Evolutionary conservation across 2,797 vertebrate species (phyloP).

Genomic region (Acanthurus tractus): DNA sequence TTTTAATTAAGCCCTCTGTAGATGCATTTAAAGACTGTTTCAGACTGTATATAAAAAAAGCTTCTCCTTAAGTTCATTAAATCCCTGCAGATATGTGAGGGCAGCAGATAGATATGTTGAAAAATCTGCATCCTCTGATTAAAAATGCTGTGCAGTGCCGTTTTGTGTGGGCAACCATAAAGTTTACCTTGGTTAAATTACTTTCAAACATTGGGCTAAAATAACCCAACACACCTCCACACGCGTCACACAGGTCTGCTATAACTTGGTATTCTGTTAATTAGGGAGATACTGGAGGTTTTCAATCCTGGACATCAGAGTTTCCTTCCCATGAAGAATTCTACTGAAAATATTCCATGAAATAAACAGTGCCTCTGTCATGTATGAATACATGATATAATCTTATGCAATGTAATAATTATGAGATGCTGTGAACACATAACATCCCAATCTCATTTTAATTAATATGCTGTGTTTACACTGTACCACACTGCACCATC

Average conservation of each 20-base stretch:
- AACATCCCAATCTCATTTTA: no score
- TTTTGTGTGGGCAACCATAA: not conserved
- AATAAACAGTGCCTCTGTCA: no score
- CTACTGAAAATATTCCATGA: no score
- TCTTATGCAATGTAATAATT: no score
- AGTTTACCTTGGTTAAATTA: slow-evolving; percentile 9
- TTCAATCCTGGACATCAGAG: not conserved
- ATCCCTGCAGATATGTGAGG: slow-evolving; percentile 1
- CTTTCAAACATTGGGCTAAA: not conserved
- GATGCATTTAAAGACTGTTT: not conserved
- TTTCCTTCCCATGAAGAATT: no score
- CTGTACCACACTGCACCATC: no score
- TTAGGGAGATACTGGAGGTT: not conserved
- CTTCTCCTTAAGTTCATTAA: slow-evolving; percentile 2
- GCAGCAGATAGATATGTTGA: not conserved
- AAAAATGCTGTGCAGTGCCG: not conserved
- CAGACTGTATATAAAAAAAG: not conserved
- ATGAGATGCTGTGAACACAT: no score
- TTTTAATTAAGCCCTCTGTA: not conserved
- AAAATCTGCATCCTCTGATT: not conserved
- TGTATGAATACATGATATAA: no score
- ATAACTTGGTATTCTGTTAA: not conserved
- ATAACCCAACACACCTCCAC: not conserved
- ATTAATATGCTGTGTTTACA: no score
- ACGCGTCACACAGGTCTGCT: not conserved